Conservation (phyloP, 2,113 vertebrate genomes). For the Malurus elegans region DNA sequence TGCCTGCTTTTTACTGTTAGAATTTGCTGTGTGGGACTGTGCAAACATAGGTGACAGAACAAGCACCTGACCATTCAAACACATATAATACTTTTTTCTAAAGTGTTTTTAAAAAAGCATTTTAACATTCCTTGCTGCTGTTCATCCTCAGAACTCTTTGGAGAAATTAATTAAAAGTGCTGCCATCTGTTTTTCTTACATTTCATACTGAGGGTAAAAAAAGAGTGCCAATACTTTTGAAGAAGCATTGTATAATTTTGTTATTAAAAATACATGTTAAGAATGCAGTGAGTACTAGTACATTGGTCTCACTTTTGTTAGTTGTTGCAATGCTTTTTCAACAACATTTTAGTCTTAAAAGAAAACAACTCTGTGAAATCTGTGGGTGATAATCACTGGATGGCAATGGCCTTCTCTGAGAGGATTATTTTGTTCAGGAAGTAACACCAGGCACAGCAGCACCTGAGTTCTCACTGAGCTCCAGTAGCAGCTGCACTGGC, state of each 20-base stretch:
- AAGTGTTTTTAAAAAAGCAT: not conserved
- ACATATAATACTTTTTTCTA: not conserved
- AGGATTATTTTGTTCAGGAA: not conserved
- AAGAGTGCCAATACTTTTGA: not conserved
- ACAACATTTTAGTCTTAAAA: not conserved
- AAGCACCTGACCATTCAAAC: not conserved
- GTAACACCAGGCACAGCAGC: not conserved
- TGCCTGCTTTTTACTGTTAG: not conserved
- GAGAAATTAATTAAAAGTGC: slow-evolving; percentile 60
- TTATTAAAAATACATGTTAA: slow-evolving; percentile 17
- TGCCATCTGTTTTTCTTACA: slow-evolving; percentile 55
- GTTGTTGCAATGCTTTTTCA: slow-evolving; percentile 13
- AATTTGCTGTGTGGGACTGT: not conserved
- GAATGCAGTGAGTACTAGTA: not conserved
- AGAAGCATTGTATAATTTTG: slow-evolving; percentile 4
- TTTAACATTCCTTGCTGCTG: not conserved
- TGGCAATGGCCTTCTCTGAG: not conserved
- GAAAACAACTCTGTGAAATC: not conserved
- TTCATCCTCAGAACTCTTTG: slow-evolving; percentile 1
- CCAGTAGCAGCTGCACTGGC: slow-evolving; percentile 20
- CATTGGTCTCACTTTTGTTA: not conserved
- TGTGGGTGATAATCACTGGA: not conserved
- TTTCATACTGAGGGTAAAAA: not conserved
- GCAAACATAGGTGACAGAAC: not conserved
- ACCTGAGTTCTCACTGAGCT: not conserved